Evolutionary conservation across 2,888 invertebrate genomes (phyloP), one percentile per base, ranked within the genome.

Genomic region (Sarcophaga rosellei): DNA sequence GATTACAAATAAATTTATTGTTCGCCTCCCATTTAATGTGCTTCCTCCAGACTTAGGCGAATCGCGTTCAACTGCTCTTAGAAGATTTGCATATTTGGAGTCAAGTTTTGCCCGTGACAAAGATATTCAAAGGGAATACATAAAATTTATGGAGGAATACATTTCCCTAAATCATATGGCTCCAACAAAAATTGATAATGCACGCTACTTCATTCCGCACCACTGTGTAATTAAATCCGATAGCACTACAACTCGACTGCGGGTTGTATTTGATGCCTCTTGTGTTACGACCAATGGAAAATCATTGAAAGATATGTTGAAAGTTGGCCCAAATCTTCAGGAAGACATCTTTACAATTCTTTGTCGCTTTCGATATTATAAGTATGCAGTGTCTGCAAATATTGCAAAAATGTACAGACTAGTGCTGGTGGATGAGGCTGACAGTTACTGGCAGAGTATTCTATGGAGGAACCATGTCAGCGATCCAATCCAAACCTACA

Each of bases 401-500:
- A 88, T 88, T 11, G 81, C 73, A 5, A 88, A 89, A 69, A 88
- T 87, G 89, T 88, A 87, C 57, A 35, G 87, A 15, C 87, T 86
- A 35, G 69, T 87, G 20, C 35, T 85, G 15, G 65, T 88, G 3
- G 47, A 85, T 70, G 59, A 57, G 21, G 44, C 53, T 2, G 84
- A 87, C 61, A 85, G 81, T 10, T 69, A 62, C 35, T 88, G 69
- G 59, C 88, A 87, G 62, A 78, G 88, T 2, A 87, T 88, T 69
- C 44, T 88, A 11, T 88, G 86, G 84, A 69, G 75, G 45, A 47
- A 74, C 10, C 47, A 74, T 35, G 23, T n/a, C 11, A 62, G 20
- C 3, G 68, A 81, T 8, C 15, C n/a, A 4, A 2, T 69, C 2
- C 8, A 70, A 3, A 70, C 78, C 1, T 81, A 69, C 21, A 62